A percentile compares a stretch with the other conserved stretches of the same genome.
These are phyloP conservation scores for Halcyon malimbica DNA, from an alignment of 2,113 vertebrate species.

Conservation along the genomic window DNA sequence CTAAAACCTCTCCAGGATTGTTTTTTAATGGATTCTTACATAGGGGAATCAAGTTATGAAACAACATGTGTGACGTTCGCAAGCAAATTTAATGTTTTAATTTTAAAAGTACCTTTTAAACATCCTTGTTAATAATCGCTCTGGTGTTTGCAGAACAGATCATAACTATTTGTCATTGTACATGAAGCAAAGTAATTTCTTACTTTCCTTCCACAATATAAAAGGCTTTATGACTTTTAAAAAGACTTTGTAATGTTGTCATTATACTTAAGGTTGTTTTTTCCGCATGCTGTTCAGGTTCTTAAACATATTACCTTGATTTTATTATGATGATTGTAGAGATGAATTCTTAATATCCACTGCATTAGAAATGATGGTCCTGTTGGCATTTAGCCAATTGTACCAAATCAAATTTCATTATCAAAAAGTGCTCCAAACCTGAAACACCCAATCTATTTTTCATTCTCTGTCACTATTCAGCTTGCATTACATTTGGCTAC, in stretches of 20 bases:
- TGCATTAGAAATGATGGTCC: background rate
- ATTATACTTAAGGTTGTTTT: background rate
- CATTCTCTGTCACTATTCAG: conserved; percentile 32
- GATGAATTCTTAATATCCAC: background rate
- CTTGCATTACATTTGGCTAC: conserved; percentile 12
- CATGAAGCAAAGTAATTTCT: background rate
- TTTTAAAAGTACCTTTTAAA: background rate
- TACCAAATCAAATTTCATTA: background rate
- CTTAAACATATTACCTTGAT: background rate
- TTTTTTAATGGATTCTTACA: background rate
- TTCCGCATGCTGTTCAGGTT: background rate
- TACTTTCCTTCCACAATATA: background rate
- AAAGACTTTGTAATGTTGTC: background rate
- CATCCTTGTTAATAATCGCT: background rate
- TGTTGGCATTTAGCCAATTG: background rate
- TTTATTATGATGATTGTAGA: background rate
- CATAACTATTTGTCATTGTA: background rate
- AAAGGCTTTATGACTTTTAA: background rate
- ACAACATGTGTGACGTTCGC: background rate
- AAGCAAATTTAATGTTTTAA: background rate
- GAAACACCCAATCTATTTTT: conserved; percentile 48
- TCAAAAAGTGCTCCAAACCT: background rate
- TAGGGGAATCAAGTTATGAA: background rate
- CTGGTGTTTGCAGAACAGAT: background rate
- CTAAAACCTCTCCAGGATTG: background rate